Evolutionary conservation across 2,797 vertebrate genomes (phyloP).

Genomic region (Micropoecilia bifurca): DNA sequence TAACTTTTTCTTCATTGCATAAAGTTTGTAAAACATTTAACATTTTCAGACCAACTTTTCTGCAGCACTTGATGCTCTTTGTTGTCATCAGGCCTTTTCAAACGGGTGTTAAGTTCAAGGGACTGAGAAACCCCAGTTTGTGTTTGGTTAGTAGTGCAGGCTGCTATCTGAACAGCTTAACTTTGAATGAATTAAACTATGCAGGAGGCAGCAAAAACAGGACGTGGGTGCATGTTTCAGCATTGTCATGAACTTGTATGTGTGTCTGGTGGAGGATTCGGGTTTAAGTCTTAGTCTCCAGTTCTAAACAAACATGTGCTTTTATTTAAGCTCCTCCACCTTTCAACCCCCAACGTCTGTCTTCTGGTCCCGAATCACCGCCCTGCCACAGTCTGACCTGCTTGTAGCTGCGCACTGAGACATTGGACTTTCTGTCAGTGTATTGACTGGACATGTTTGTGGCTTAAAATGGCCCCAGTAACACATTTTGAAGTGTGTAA

Average conservation of each 20-base stretch:
- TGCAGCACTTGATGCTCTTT: not conserved
- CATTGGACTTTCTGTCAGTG: conserved; percentile 33
- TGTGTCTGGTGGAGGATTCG: conserved; percentile 32
- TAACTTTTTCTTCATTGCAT: conserved; percentile 5
- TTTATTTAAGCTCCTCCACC: conserved; percentile 71
- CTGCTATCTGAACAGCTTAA: conserved; percentile 72
- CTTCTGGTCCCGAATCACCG: conserved; percentile 12
- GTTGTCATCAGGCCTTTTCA: not conserved
- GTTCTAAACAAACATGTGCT: conserved; percentile 72
- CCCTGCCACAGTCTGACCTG: conserved; percentile 31
- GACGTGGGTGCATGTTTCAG: conserved; percentile 22
- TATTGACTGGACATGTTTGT: conserved; percentile 51
- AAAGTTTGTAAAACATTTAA: conserved; percentile 19
- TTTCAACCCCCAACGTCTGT: conserved; percentile 16
- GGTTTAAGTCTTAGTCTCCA: conserved; percentile 35
- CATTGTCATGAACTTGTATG: conserved; percentile 34
- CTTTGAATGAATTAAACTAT: conserved; percentile 67
- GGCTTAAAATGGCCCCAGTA: conserved; percentile 19
- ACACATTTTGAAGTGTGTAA: not conserved
- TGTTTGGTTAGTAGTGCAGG: conserved; percentile 75
- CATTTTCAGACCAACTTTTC: conserved; percentile 16
- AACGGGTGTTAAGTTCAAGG: conserved; percentile 32
- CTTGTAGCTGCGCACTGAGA: conserved; percentile 26
- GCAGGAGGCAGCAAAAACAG: conserved; percentile 50
- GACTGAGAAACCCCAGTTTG: conserved; percentile 67